Evolutionary conservation across 2,797 vertebrate genomes (phyloP), one percentile per base, ranked within the genome.

Genomic region (Karalla daura): DNA sequence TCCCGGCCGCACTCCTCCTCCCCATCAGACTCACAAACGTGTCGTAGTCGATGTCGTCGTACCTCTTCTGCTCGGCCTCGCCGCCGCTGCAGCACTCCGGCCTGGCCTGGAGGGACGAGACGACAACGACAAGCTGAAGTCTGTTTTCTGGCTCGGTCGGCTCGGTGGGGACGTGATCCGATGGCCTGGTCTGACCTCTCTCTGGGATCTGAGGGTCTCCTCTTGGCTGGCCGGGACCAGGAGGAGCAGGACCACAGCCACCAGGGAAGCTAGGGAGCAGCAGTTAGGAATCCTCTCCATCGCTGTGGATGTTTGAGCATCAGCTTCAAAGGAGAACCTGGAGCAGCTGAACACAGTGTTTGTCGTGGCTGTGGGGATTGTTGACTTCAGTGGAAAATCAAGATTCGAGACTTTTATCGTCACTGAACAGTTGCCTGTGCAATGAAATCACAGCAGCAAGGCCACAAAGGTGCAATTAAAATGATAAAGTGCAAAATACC

Each of bases 21-120:
- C 92, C 91, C 88, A 92, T 90, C 2, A 92, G 81, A 65, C 93
- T 78, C 51, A 91, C 70, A 74, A 94, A 93, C 51, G 59, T 85
- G 76, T 90, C 84, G 25, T 88, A 80, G 72, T 91, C 81, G 0
- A 82, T 5, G 49, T 87, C 83, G 46, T 69, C 53, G 46, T 63
- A 81, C 45, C 82, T 81, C 67, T 89, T 92, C 36, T 71, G 5
- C 18, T 23, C 35, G 23, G 51, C 20, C 13, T 44, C 54, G 40
- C 56, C 49, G 13, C 5, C 17, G 7, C 7, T 28, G 12, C 70
- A 52, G 49, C 40, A 41, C 20, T 69, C 36, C 3, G 39, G 15
- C 5, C 25, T 63, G 18, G 3, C 20, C 83, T 86, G 46, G 44
- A 55, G n/a, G n/a, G n/a, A n/a, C n/a, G n/a, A 70, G 18, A 49